A percentile compares a stretch with the other conserved stretches of the same genome.
These are phyloP conservation scores for Procambarus clarkii DNA, from an alignment of 1,140 invertebrate genomes.

Conservation along the genomic window DNA sequence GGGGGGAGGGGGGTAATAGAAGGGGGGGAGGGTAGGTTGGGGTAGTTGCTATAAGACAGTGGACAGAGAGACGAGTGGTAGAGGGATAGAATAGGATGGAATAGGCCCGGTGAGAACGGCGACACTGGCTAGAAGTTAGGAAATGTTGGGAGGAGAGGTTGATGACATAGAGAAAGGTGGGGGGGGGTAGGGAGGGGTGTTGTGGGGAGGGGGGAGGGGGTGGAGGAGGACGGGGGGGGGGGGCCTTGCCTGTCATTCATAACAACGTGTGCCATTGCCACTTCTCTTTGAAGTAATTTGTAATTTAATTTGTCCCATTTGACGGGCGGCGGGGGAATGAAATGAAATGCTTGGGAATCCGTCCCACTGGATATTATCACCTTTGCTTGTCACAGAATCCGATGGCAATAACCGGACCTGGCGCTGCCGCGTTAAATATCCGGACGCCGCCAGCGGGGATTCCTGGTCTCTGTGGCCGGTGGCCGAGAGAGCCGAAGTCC, in stretches of 20 bases:
- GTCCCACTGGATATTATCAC: conserved; percentile 59
- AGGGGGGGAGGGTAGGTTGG: too few species aligned
- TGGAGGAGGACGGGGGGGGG: too few species aligned
- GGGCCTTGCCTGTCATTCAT: conserved; percentile 45
- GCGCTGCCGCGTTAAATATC: conserved; percentile 25
- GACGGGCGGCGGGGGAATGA: conserved; percentile 50
- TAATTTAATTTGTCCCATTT: conserved; percentile 67
- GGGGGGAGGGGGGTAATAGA: too few species aligned
- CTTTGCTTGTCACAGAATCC: conserved; percentile 62
- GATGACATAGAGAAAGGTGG: too few species aligned
- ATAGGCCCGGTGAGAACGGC: too few species aligned
- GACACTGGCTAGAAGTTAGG: too few species aligned
- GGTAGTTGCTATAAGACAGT: too few species aligned
- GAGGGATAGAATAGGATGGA: too few species aligned
- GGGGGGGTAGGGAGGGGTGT: too few species aligned
- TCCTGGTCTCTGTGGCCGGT: background rate
- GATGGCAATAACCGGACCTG: conserved; percentile 47
- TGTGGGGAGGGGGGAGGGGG: too few species aligned
- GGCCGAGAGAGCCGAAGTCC: background rate
- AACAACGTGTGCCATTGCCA: conserved; percentile 45
- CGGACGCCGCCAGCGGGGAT: background rate
- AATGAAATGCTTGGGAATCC: conserved; percentile 67
- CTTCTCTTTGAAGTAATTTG: conserved; percentile 67
- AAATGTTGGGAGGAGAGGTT: too few species aligned
- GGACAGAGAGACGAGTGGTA: too few species aligned